Conservation (phyloP, 2,888 invertebrate species). For the Ormyrus nitidulus region DNA sequence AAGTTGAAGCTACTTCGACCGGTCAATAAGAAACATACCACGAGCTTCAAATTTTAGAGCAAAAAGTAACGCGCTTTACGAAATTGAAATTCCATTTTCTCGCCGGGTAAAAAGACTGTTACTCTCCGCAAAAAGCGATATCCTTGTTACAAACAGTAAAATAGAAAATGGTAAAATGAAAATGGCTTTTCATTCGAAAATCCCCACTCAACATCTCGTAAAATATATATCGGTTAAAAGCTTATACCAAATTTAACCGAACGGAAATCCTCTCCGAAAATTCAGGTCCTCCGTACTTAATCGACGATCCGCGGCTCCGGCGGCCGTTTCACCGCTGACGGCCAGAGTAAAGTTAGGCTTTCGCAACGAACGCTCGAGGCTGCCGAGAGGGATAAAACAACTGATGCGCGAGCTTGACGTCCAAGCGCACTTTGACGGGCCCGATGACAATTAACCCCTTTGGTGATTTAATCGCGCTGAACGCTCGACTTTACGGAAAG, state of each 20-base stretch:
- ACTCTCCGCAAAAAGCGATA: background rate
- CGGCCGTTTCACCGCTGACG: background rate
- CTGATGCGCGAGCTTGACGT: too few species aligned
- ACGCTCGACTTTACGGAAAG: background rate
- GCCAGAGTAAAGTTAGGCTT: background rate
- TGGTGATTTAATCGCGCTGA: slow-evolving; percentile 39
- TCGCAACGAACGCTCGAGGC: background rate
- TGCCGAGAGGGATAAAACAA: background rate
- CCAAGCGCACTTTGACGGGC: slow-evolving; percentile 30
- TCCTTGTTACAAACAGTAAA: too few species aligned
- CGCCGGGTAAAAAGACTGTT: background rate
- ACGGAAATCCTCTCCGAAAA: too few species aligned
- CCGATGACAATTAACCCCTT: slow-evolving; percentile 49
- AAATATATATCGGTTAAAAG: too few species aligned
- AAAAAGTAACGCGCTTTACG: background rate
- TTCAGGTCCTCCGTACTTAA: too few species aligned
- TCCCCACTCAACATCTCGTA: too few species aligned
- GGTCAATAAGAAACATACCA: background rate
- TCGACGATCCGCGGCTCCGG: too few species aligned
- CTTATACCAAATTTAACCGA: too few species aligned
- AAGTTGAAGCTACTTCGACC: slow-evolving; percentile 4
- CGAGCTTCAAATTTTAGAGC: too few species aligned
- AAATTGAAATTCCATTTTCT: too few species aligned
- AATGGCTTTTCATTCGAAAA: too few species aligned
- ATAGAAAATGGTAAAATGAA: too few species aligned